These are phyloP conservation scores for Balanococcus diminutus DNA, from an alignment of 2,888 invertebrate genomes.

Conservation along the genomic window DNA sequence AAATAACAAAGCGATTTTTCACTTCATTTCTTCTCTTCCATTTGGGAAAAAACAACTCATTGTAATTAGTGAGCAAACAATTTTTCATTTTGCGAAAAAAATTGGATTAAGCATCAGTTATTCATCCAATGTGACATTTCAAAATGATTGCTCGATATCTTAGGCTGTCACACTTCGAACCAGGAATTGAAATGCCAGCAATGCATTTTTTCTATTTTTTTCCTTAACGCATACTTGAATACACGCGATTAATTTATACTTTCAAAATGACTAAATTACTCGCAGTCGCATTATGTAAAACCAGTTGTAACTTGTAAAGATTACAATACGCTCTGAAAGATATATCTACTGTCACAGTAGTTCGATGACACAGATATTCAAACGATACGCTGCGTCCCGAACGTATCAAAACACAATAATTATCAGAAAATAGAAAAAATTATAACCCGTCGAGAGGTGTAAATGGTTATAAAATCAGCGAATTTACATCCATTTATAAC, in stretches of 20 bases:
- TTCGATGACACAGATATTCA: constrained; percentile 15
- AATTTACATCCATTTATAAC: constrained; percentile 38
- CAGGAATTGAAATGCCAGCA: neutral
- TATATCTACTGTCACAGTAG: neutral
- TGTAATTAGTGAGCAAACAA: neutral
- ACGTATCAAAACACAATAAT: neutral
- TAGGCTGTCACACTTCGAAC: neutral
- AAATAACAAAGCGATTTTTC: neutral
- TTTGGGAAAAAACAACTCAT: neutral
- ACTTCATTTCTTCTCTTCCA: neutral
- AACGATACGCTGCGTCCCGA: neutral
- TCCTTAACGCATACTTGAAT: constrained; percentile 1
- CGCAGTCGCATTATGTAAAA: constrained; percentile 36
- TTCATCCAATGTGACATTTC: neutral
- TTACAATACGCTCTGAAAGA: constrained; percentile 11
- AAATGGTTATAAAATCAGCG: constrained; percentile 36
- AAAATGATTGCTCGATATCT: neutral
- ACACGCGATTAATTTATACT: constrained; percentile 17
- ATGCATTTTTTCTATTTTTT: constrained; percentile 31
- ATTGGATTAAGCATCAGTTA: neutral
- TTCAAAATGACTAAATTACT: constrained; percentile 10
- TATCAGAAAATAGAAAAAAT: neutral
- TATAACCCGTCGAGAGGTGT: neutral
- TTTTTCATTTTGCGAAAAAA: neutral
- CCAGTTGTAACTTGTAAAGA: neutral